These are phyloP conservation scores for Pyxicephalus adspersus DNA, from an alignment of 2,113 vertebrate species.

Conservation along the genomic window DNA sequence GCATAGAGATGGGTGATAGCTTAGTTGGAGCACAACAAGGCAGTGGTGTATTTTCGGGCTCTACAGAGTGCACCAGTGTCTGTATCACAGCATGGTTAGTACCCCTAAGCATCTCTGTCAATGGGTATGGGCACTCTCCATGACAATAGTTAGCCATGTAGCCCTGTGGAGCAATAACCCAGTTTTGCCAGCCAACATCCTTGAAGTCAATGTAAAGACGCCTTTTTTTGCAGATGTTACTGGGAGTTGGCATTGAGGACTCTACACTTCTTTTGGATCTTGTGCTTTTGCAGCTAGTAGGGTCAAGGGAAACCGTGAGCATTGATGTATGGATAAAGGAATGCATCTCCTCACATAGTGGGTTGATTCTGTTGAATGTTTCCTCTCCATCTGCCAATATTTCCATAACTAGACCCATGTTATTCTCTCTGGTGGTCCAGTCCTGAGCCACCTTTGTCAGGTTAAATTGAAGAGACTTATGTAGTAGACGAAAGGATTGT, in stretches of 20 bases:
- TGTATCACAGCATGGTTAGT: slow-evolving; percentile 97
- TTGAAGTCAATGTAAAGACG: slow-evolving; percentile 90
- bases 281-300: slow-evolving; percentile 70
- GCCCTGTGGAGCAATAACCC: slow-evolving; percentile 94
- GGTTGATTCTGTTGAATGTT: background rate
- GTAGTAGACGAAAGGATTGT: slow-evolving; percentile 68
- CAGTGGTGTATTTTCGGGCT: slow-evolving; percentile 78
- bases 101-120: slow-evolving; percentile 85
- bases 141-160: slow-evolving; percentile 95
- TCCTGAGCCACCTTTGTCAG: slow-evolving; percentile 70
- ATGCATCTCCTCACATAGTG: slow-evolving; percentile 35
- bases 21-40: slow-evolving; percentile 92
- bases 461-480: slow-evolving; percentile 73
- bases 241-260: slow-evolving; percentile 53
- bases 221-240: slow-evolving; percentile 81
- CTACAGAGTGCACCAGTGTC: slow-evolving; percentile 87
- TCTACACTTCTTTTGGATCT: slow-evolving; percentile 66
- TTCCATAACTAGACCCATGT: slow-evolving; percentile 75
- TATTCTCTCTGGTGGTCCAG: slow-evolving; percentile 67
- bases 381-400: slow-evolving; percentile 56
- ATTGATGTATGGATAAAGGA: slow-evolving; percentile 73
- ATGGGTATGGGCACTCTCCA: slow-evolving; percentile 88
- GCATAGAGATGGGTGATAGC: slow-evolving; percentile 92
- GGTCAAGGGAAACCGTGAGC: slow-evolving; percentile 81
- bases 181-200: slow-evolving; percentile 95